Evolutionary conservation across 2,888 invertebrate species (phyloP).

Genomic region (Papilio protenor): DNA sequence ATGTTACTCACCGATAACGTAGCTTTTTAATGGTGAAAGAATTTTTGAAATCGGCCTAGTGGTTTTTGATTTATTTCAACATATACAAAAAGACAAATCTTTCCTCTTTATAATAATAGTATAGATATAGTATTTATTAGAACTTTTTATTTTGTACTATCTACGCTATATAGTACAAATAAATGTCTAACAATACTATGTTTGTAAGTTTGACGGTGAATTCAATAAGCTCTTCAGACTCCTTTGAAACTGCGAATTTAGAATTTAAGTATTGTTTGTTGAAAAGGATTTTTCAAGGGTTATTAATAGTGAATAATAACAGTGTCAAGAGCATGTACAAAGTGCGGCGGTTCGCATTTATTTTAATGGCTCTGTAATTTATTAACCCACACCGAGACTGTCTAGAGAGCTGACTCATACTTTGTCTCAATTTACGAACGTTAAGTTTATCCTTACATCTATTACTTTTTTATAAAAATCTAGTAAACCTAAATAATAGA

Average conservation of each 20-base stretch:
- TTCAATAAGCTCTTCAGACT: background rate
- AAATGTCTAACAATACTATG: background rate
- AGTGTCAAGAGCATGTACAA: constrained; percentile 23
- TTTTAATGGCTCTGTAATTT: constrained; percentile 30
- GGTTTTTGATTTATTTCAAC: too few relatives aligned
- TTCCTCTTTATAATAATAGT: too few relatives aligned
- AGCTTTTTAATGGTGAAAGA: too few relatives aligned
- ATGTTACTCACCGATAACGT: too few relatives aligned
- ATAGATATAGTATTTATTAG: too few relatives aligned
- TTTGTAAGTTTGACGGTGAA: background rate
- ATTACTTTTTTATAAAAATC: background rate
- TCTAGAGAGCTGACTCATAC: constrained; percentile 14
- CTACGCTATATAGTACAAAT: background rate
- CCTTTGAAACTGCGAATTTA: background rate
- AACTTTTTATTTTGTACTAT: too few relatives aligned
- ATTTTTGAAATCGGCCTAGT: too few relatives aligned
- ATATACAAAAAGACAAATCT: too few relatives aligned
- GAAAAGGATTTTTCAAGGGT: constrained; percentile 1
- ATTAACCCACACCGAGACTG: constrained; percentile 18
- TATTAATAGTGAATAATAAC: constrained; percentile 18
- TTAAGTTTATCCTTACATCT: constrained; percentile 1
- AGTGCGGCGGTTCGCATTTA: constrained; percentile 26
- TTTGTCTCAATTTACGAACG: constrained; percentile 16
- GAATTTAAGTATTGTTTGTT: background rate
- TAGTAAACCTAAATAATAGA: too few relatives aligned